Conservation (phyloP, 2,797 vertebrate genomes). For the Onychomys torridus region DNA sequence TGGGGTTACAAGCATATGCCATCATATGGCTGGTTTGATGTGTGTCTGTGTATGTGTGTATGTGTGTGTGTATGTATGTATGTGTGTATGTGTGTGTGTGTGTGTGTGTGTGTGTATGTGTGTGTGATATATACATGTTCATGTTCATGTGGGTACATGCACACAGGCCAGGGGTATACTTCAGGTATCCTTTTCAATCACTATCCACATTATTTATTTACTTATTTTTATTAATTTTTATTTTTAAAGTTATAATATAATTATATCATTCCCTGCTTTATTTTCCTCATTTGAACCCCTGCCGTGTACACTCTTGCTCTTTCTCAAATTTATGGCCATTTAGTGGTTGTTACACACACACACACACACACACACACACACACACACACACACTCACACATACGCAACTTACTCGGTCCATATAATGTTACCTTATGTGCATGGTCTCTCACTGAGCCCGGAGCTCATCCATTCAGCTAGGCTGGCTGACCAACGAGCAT, state of each 20-base stretch:
- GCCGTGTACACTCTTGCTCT: not conserved
- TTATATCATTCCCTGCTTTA: not conserved
- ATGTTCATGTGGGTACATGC: not conserved
- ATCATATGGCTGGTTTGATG: not conserved
- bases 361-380: not conserved
- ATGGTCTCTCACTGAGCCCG: not conserved
- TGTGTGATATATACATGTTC: not conserved
- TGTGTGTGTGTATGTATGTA: not conserved
- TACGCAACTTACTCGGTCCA: not conserved
- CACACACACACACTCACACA: not conserved
- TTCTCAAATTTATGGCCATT: not conserved
- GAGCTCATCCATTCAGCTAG: not conserved
- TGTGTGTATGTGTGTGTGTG: not conserved
- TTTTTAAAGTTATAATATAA: not conserved
- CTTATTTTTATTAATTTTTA: not conserved
- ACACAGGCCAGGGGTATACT: not conserved
- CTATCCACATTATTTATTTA: not conserved
- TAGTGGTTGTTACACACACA: not conserved
- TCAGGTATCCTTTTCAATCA: not conserved
- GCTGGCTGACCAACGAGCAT: not conserved
- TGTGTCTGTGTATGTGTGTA: not conserved
- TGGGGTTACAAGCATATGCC: not conserved
- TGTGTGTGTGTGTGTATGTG: not conserved
- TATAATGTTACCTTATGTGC: not conserved
- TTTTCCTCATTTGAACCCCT: not conserved